Percentiles rank a stretch among this genome's conserved stretches.
These are phyloP conservation scores for Dromococcyx pavoninus DNA, from an alignment of 2,797 vertebrate species.

Conservation along the genomic window DNA sequence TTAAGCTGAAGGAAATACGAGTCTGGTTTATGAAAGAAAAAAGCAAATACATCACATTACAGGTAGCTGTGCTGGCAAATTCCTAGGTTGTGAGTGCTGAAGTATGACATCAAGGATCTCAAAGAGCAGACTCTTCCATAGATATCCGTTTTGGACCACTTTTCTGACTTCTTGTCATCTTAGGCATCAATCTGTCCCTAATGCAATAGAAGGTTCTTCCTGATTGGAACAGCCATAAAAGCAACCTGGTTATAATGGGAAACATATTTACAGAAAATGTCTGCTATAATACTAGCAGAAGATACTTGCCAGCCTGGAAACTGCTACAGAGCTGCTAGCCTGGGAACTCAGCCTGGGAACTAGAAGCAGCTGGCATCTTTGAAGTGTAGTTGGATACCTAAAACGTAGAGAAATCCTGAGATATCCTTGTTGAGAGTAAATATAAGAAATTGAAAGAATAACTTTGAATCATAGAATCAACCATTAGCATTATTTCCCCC, in stretches of 20 bases:
- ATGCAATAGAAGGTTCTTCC: neutral
- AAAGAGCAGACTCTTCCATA: neutral
- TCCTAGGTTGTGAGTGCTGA: neutral
- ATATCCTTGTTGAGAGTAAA: too few species aligned
- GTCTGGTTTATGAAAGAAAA: too few species aligned
- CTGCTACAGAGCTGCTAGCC: neutral
- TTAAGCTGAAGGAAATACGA: too few species aligned
- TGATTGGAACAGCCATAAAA: neutral
- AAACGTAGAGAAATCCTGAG: neutral
- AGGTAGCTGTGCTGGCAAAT: too few species aligned
- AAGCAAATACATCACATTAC: too few species aligned
- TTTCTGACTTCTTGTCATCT: neutral
- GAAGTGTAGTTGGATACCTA: neutral
- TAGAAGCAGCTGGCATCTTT: neutral
- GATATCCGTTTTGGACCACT: neutral
- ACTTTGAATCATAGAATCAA: too few species aligned
- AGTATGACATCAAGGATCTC: neutral
- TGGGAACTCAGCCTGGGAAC: neutral
- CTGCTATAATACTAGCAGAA: neutral
- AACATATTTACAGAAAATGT: neutral
- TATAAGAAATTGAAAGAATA: too few species aligned
- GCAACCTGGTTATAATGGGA: neutral
- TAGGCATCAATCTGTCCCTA: neutral
- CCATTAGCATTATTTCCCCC: neutral
- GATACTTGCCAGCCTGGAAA: neutral